Evolutionary conservation across 2,797 vertebrate species (phyloP), one percentile per base, ranked within the genome.

Genomic region (Sebastes elongatus): DNA sequence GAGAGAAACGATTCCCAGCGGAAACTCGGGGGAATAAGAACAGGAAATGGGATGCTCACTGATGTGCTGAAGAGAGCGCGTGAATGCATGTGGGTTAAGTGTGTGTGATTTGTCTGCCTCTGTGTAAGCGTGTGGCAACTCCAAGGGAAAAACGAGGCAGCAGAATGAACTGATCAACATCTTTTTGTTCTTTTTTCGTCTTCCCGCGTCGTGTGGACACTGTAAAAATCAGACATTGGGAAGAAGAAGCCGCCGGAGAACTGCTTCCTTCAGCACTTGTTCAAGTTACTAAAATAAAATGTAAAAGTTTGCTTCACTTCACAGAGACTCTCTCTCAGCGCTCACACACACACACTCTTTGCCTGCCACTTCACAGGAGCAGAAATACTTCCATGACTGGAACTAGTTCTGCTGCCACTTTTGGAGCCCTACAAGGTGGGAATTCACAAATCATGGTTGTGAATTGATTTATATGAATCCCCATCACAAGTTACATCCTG

Each of bases 41-140:
- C 4, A n/a, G 82, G 74, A 88, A 81, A 88, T 83, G 70, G 71
- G 74, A 78, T 85, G 81, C 81, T 87, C 69, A 71, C n/a, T 84
- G 76, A 49, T 79, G 80, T 84, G 71, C 38, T 62, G 46, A 76
- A 61, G 33, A 9, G n/a, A 68, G 63, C 7, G 33, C 52, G 52
- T 55, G 67, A 18, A 16, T 23, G 73, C n/a, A 16, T 76, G 33
- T 20, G 23, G n/a, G 46, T 18, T 55, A 33, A 7, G 56, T 20
- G 72, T 42, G 38, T n/a, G 38, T 14, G 71, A 38, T 59, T 30
- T 20, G 4, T 59, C 59, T 57, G 76, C 5, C 8, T 52, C n/a
- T 30, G 14, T 65, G 10, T 7, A 11, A 10, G 22, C 20, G 22
- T 11, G 49, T 49, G 61, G n/a, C n/a, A 60, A 70, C 63, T 63